Evolutionary conservation across 2,888 invertebrate species (phyloP), one percentile per base, ranked within the genome.

Genomic region (Alloscopus bannaensis): DNA sequence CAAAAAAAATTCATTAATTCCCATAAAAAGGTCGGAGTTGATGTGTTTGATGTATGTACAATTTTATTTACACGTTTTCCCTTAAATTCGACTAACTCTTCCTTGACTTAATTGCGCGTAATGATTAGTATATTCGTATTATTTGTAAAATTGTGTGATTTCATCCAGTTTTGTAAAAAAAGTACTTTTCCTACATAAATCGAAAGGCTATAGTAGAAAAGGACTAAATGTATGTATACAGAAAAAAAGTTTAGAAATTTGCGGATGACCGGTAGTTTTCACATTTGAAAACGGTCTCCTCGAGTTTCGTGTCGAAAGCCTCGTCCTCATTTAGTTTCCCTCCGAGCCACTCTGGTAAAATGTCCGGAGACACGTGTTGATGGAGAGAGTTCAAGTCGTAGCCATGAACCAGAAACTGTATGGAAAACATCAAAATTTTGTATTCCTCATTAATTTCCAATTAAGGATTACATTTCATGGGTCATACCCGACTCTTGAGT

Each of bases 401-500:
- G 0, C 80, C 80, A 64, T 80, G 73, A 28, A 69, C 80, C 65
- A 75, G 70, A 75, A 72, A 72, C 72, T 79, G 40, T 22, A 26
- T 18, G 36, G 36, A 45, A 50, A 64, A 26, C 24, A 26, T 16
- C 3, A 16, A 55, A 18, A 47, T 11, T 47, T 11, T 4, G 8
- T 36, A 36, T 8, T 6, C 36, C 36, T 8, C 36, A 36, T 13
- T 36, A 36, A 36, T 8, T 36, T 36, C 36, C 8, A 36, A 36
- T 8, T 6, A 36, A 36, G 36, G 13, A 36, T 36, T 36, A 36
- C 13, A 65, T 64, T 36, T 55, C 24, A 50, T 71, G 28, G 65
- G 16, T 31, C 59, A 73, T 78, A 83, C 83, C 73, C 84, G 75
- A 64, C 82, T 77, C 36, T 78, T 75, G 16, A 82, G 75, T 66